Evolutionary conservation across 2,113 vertebrate genomes (phyloP), one percentile per base, ranked within the genome.

Genomic region (Saimiri boliviensis): DNA sequence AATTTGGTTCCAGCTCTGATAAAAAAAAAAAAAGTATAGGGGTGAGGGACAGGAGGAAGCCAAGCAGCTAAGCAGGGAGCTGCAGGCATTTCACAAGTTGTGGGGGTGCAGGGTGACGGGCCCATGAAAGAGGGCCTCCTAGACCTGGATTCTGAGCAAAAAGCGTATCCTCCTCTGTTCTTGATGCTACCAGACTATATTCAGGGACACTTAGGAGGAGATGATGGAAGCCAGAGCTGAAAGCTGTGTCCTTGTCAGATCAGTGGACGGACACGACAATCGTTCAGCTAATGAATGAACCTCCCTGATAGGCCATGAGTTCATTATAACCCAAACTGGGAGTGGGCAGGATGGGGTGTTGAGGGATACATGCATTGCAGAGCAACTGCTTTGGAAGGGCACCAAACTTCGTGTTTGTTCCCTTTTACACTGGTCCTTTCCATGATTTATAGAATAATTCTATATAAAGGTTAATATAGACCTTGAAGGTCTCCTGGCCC

Each of bases 1-100:
- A 98, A 97, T 98, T 98, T 93, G 54, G 98, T 98, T 98, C 98
- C 77, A 12, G 96, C 97, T 89, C 97, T 97, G 97, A 96, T 92
- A 94, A 90, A 47, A 80, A 91, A 95, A 77, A 83, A 87, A 83
- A 80, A 70, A 42, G 86, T 88, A 91, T 71, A n/a, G 16, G 79
- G 42, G 77, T 23, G 25, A 54, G 30, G 40, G 97, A 93, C 73
- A 86, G 17, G 0, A 70, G 16, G 7, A 82, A 93, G 71, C 97
- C 97, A 83, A 27, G 3, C 68, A 97, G 94, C 96, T 52, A 17
- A 86, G 52, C 2, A 10, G 54, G 6, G 14, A 47, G 86, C 94
- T 86, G 54, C 77, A 95, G 86, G 42, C 1, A 0, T 32, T 91
- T 96, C 88, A 74, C 45, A 0, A 0, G 97, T 73, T 0, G 23